These are phyloP conservation scores for Dryomyza anilis DNA, from an alignment of 2,888 invertebrate genomes.

Conservation along the genomic window DNA sequence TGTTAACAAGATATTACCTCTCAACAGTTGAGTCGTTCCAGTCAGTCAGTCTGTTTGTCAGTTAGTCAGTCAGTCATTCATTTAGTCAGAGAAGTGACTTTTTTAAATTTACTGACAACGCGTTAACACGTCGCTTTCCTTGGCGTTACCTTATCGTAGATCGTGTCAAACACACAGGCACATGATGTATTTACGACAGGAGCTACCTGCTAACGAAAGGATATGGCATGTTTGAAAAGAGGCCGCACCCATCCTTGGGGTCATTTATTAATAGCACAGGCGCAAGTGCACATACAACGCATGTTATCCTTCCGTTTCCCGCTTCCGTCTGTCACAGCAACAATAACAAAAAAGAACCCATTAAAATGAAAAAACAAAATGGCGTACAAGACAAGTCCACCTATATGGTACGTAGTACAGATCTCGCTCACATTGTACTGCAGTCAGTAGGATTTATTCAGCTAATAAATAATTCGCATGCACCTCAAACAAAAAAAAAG, in stretches of 20 bases:
- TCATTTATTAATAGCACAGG: constrained; percentile 5
- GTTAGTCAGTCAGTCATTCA: background rate
- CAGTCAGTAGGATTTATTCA: background rate
- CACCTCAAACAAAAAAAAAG: no score
- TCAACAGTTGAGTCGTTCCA: background rate
- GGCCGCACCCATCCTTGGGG: background rate
- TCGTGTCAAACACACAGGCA: background rate
- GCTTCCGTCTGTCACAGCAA: constrained; percentile 42
- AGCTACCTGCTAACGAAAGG: background rate
- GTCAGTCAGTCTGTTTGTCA: constrained; percentile 1
- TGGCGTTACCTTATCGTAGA: constrained; percentile 12
- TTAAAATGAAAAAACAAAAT: background rate
- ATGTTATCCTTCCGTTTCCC: constrained; percentile 33
- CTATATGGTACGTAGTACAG: constrained; percentile 8
- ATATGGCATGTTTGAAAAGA: background rate
- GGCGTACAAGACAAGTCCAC: background rate
- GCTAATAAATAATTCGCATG: constrained; percentile 9
- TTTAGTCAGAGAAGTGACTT: background rate
- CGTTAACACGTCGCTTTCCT: constrained; percentile 11
- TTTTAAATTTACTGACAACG: constrained; percentile 18
- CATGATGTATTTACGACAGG: background rate
- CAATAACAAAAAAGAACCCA: background rate
- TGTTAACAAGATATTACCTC: constrained; percentile 2
- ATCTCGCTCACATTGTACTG: background rate
- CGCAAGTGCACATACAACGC: background rate